These are phyloP conservation scores for Chrysoperla carnea DNA, from an alignment of 1,140 invertebrate species.

Conservation along the genomic window DNA sequence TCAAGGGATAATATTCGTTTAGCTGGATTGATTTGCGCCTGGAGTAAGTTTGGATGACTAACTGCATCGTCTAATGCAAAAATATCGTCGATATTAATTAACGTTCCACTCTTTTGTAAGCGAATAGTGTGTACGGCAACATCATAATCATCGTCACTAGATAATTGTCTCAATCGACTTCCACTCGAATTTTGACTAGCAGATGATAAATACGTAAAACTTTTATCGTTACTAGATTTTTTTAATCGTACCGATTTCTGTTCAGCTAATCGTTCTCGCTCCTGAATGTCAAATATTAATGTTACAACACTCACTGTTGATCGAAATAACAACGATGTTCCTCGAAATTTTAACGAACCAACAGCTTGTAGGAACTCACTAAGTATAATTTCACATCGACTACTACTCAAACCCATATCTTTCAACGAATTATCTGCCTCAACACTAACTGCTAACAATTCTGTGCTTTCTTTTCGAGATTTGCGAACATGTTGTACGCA, in stretches of 20 bases:
- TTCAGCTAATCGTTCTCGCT: too few relatives aligned
- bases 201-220: conserved; percentile 3
- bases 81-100: conserved; percentile 13
- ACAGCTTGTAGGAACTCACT: conserved; percentile 23
- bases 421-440: conserved; percentile 11
- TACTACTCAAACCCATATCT: conserved; percentile 18
- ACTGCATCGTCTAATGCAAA: conserved; percentile 6
- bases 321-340: conserved; percentile 23
- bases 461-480: conserved; percentile 9
- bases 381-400: conserved; percentile 13
- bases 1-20: conserved; percentile 11
- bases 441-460: conserved; percentile 9
- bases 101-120: conserved; percentile 12
- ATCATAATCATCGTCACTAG: conserved; percentile 9
- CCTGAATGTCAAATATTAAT: background rate
- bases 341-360: conserved; percentile 21
- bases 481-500: conserved; percentile 11
- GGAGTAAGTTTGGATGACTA: background rate
- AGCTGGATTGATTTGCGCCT: conserved; percentile 8
- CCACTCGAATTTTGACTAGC: background rate
- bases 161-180: background rate
- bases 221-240: too few relatives aligned
- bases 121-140: conserved; percentile 12
- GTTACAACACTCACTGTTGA: conserved; percentile 8
- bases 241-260: too few relatives aligned